Evolutionary conservation across 2,797 vertebrate genomes (phyloP), one percentile per base, ranked within the genome.

Genomic region (Clarias fuscus): DNA sequence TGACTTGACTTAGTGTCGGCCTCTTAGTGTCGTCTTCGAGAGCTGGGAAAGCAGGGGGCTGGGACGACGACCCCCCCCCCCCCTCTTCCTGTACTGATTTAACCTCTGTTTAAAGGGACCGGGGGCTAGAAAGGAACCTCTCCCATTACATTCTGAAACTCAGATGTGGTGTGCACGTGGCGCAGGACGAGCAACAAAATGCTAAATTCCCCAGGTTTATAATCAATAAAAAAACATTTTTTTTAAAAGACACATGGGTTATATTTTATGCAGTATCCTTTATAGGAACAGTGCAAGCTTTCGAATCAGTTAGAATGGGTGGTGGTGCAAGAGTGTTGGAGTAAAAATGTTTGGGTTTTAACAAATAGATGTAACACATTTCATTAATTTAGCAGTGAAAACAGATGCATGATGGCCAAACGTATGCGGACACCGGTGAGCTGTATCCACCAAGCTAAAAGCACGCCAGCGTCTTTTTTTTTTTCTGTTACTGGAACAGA

Each of bases 1-100:
- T n/a, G n/a, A n/a, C n/a, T n/a, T n/a, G n/a, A n/a, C n/a, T 33
- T 33, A 33, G 33, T 33, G 33, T 33, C 72, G 87, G 79, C 24
- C 71, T 85, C 59, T 85, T 83, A 67, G 68, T 86, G 84, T 80
- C 68, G 70, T 71, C 78, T 27, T 88, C 33, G 85, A 83, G 78
- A 86, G 78, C 64, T 86, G 84, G 86, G 86, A 84, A 75, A 86
- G 43, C 64, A 75, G 84, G 84, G 81, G 79, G 80, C 77, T 2
- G 48, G 56, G n/a, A 73, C 77, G 81, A 40, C n/a, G 4, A 24
- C 62, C 71, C 77, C 78, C 83, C 84, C 71, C 53, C 78, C 78
- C 83, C 71, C 53, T 58, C 83, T 89, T 91, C 85, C 79, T 80
- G 84, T 88, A 82, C 87, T 86, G 72, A 86, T 62, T 86, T 87